Conservation (phyloP, 2,797 vertebrate species). For the Sebastes itinus region DNA sequence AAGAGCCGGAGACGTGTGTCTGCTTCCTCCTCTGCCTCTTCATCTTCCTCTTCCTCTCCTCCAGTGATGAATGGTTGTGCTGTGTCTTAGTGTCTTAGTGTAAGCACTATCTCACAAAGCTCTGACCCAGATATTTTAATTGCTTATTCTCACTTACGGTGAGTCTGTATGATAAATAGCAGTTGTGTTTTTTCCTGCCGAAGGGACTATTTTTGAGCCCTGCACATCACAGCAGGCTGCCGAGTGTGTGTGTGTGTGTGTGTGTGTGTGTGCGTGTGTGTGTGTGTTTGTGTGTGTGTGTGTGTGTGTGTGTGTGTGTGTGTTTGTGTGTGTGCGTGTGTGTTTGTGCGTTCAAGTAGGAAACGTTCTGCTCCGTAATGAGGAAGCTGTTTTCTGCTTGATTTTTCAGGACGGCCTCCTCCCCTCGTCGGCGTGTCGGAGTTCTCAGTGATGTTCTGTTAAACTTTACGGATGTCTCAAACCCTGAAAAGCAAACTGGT, state of each 20-base stretch:
- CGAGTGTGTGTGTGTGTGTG: background rate
- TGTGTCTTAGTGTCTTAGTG: conserved; percentile 39
- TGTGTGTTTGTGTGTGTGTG: background rate
- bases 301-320: background rate
- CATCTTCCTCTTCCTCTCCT: background rate
- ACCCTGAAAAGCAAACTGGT: conserved; percentile 26
- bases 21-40: conserved; percentile 9
- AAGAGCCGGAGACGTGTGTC: background rate
- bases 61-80: conserved; percentile 61
- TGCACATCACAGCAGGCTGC: conserved; percentile 51
- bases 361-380: conserved; percentile 46
- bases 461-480: conserved; percentile 25
- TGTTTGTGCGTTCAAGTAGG: background rate
- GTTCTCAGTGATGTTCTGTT: conserved; percentile 11
- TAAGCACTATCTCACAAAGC: conserved; percentile 71
- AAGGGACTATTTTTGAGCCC: conserved; percentile 61
- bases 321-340: background rate
- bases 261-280: background rate
- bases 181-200: conserved; percentile 55
- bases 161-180: conserved; percentile 74
- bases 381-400: conserved; percentile 27
- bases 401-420: conserved; percentile 8
- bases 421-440: background rate
- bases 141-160: conserved; percentile 70
- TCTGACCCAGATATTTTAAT: conserved; percentile 82